These are phyloP conservation scores for Acipenser ruthenus DNA, from an alignment of 2,797 vertebrate genomes.

Conservation along the genomic window DNA sequence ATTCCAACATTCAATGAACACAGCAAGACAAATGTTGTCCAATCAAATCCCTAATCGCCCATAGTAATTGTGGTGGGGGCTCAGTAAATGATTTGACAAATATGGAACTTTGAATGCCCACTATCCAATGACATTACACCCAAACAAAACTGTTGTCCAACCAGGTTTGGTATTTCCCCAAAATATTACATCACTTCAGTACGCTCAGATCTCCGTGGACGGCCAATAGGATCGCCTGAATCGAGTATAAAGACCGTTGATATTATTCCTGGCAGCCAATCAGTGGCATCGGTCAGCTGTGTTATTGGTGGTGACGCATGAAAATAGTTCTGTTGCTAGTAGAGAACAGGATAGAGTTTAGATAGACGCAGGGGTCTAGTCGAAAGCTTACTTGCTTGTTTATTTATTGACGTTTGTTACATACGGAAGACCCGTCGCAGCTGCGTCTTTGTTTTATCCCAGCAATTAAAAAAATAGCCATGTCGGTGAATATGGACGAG, in stretches of 20 bases:
- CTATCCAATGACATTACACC: no score
- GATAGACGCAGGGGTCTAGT: conserved; percentile 18
- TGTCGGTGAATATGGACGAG: conserved; percentile 84
- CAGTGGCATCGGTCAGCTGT: conserved; percentile 37
- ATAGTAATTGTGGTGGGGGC: no score
- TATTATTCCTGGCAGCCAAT: conserved; percentile 39
- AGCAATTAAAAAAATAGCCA: conserved; percentile 25
- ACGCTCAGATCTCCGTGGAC: neutral
- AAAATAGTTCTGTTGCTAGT: conserved; percentile 36
- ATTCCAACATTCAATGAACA: no score
- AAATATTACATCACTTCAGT: no score
- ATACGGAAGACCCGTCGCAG: neutral
- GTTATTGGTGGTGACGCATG: conserved; percentile 54
- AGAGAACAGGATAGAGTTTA: conserved; percentile 28
- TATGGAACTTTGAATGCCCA: no score
- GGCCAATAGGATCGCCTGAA: conserved; percentile 41
- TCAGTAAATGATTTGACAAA: no score
- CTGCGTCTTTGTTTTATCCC: conserved; percentile 12
- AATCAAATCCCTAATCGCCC: no score
- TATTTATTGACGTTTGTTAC: neutral
- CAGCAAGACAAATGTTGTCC: no score
- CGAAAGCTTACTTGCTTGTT: neutral
- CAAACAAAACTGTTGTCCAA: no score
- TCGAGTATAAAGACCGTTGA: conserved; percentile 17
- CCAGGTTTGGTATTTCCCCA: no score